Percentiles rank a stretch among this genome's conserved stretches.
These are phyloP conservation scores for Clarias batrachus DNA, from an alignment of 2,113 vertebrate species.

Conservation along the genomic window DNA sequence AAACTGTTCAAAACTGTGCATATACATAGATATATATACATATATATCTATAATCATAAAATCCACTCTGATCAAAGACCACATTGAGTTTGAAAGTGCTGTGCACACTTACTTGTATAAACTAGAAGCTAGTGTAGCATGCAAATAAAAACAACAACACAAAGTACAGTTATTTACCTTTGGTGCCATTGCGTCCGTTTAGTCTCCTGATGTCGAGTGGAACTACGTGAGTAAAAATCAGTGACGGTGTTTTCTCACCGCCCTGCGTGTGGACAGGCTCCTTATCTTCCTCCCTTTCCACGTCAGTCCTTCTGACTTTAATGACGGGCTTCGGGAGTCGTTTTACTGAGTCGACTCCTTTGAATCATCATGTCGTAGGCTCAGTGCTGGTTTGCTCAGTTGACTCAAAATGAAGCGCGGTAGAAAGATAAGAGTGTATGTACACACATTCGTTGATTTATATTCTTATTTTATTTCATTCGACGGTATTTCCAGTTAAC, in stretches of 20 bases:
- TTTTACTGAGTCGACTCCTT: conserved; percentile 14
- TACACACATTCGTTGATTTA: background rate
- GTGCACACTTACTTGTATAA: background rate
- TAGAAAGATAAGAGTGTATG: background rate
- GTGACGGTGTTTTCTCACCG: conserved; percentile 41
- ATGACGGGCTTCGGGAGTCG: conserved; percentile 22
- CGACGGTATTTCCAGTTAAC: background rate
- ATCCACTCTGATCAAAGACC: background rate
- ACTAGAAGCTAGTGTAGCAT: background rate
- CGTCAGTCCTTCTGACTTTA: conserved; percentile 32
- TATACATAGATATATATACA: background rate
- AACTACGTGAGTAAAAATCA: conserved; percentile 35
- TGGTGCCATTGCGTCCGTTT: conserved; percentile 47
- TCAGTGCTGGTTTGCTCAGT: background rate
- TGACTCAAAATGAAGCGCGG: background rate
- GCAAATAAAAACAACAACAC: background rate
- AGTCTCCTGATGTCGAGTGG: conserved; percentile 17
- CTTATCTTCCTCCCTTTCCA: conserved; percentile 41
- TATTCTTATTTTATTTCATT: background rate
- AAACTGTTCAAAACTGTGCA: background rate
- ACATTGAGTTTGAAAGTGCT: background rate
- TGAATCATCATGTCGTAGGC: background rate
- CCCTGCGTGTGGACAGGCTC: conserved; percentile 18
- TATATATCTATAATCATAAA: background rate
- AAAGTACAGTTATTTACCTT: conserved; percentile 39